Evolutionary conservation across 1,140 invertebrate species (phyloP).

Genomic region (Bombus difficillimus): DNA sequence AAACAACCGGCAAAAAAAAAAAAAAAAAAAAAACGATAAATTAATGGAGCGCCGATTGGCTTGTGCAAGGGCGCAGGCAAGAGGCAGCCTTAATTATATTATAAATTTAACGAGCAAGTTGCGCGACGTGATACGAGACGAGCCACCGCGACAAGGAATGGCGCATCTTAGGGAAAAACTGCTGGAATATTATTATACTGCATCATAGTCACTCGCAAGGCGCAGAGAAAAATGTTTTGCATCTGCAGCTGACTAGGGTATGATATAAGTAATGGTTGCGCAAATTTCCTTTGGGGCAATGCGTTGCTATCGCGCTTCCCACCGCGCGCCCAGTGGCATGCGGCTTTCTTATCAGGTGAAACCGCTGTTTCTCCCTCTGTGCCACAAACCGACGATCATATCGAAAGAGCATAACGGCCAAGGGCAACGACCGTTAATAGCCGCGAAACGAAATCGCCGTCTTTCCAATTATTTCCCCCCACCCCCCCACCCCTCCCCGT

Average conservation of each 20-base stretch:
- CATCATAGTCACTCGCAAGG: slow-evolving; percentile 68
- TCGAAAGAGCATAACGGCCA: background rate
- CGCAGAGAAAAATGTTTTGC: slow-evolving; percentile 68
- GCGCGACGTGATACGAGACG: too few species aligned
- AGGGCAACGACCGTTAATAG: slow-evolving; percentile 4
- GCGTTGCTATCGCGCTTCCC: slow-evolving; percentile 48
- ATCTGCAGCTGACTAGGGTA: slow-evolving; percentile 67
- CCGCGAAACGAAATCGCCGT: background rate
- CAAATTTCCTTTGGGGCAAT: slow-evolving; percentile 65
- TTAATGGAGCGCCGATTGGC: background rate
- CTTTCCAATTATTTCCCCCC: background rate
- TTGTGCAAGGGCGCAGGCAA: too few species aligned
- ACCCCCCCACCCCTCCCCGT: too few species aligned
- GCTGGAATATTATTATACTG: slow-evolving; percentile 70
- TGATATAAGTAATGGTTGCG: slow-evolving; percentile 68
- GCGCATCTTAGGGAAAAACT: slow-evolving; percentile 47
- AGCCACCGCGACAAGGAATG: background rate
- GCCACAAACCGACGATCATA: background rate
- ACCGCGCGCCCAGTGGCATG: slow-evolving; percentile 41
- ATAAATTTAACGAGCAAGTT: background rate
- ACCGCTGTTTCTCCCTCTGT: slow-evolving; percentile 29
- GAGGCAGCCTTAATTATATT: background rate
- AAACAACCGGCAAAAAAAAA: background rate
- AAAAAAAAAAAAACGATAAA: background rate
- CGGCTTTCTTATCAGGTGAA: slow-evolving; percentile 54